Conservation (phyloP, 2,113 vertebrate genomes). For the Sciurus niger region DNA sequence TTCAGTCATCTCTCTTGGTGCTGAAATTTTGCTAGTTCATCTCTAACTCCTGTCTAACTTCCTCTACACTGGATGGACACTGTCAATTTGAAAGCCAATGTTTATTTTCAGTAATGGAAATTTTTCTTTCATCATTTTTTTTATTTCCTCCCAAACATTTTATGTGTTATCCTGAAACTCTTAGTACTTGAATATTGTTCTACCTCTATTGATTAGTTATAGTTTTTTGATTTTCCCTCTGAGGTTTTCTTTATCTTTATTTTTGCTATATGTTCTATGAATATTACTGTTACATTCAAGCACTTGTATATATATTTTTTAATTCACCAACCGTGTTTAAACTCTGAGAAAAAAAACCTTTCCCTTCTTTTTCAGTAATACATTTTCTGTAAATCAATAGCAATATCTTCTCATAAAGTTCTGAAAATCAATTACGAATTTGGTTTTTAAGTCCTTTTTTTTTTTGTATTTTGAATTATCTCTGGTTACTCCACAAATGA, state of each 20-base stretch:
- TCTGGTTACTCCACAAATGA: neutral
- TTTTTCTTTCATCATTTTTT: neutral
- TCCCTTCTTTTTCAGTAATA: neutral
- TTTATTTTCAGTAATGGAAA: neutral
- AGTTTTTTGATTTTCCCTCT: neutral
- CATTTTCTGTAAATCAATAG: conserved; percentile 17
- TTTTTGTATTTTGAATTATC: neutral
- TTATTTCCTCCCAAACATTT: neutral
- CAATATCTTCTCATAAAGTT: neutral
- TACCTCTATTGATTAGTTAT: neutral
- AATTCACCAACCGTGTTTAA: neutral
- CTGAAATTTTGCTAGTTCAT: neutral
- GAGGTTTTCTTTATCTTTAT: neutral
- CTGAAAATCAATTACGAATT: neutral
- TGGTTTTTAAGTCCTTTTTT: neutral
- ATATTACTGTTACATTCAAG: neutral
- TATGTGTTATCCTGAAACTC: neutral
- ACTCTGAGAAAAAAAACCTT: neutral
- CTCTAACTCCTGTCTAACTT: neutral
- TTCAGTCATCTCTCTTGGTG: neutral
- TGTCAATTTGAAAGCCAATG: neutral
- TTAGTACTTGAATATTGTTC: neutral
- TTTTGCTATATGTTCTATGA: neutral
- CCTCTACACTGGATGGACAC: neutral
- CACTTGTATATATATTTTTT: neutral